Evolutionary conservation across 2,113 vertebrate species (phyloP).

Genomic region (Dicentrarchus labrax): DNA sequence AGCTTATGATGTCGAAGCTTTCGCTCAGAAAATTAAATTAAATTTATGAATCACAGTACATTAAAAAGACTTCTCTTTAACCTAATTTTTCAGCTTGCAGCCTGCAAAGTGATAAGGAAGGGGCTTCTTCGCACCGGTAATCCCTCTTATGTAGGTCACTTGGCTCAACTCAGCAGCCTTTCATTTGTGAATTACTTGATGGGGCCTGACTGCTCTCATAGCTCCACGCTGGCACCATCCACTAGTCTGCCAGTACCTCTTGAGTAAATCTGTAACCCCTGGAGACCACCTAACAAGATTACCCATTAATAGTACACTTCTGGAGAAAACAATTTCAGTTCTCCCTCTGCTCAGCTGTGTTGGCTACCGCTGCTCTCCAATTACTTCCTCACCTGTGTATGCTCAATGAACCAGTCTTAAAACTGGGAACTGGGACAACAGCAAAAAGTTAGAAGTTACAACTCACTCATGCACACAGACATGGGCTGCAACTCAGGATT

Average conservation of each 20-base stretch:
- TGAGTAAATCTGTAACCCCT: neutral
- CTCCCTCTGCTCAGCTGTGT: neutral
- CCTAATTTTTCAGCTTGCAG: constrained; percentile 17
- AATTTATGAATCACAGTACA: neutral
- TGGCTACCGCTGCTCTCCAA: neutral
- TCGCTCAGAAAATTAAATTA: constrained; percentile 35
- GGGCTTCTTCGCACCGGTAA: constrained; percentile 55
- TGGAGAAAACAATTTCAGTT: neutral
- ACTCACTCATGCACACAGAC: neutral
- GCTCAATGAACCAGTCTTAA: neutral
- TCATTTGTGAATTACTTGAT: constrained; percentile 55
- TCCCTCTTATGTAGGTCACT: constrained; percentile 69
- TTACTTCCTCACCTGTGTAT: neutral
- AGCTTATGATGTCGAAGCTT: constrained; percentile 3
- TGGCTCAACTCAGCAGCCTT: constrained; percentile 54
- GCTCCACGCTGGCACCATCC: neutral
- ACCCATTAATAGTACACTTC: neutral
- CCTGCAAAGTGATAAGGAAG: constrained; percentile 49
- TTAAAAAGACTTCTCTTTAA: constrained; percentile 27
- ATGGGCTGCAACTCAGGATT: neutral
- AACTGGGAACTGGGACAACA: neutral
- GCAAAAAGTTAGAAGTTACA: neutral
- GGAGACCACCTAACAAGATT: constrained; percentile 10
- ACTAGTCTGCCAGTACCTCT: neutral
- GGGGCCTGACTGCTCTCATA: neutral